Base-by-base conservation (phyloP, 2,888 invertebrate species). In the Eupithecia insigniata region DNA sequence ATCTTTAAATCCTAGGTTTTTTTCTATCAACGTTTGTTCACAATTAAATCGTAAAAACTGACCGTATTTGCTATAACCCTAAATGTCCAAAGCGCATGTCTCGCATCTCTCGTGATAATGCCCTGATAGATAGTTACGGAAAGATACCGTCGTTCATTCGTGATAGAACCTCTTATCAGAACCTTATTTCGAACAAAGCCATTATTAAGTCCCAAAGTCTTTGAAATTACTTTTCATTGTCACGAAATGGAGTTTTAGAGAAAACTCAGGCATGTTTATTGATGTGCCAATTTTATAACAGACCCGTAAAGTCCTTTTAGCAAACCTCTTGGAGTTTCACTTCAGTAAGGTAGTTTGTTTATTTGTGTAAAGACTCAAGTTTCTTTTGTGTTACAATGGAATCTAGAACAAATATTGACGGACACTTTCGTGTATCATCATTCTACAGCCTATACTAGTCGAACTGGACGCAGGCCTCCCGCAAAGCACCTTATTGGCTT, bases 201-300 rank as follows among this genome's bases (percentile, higher is more conserved):
- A 67, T 67, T 67, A 58, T 67, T 67, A 34, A 67, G 67, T 60
- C n/a, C 60, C 60, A 73, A 71, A 73, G 71, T 73, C 73, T 70
- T 36, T 69, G 36, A 76, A 73, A 76, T 76, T 76, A 73, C 76
- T 76, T 70, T 68, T 71, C 66, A 73, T 73, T 73, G 73, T 73
- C 58, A 67, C 71, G 32, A 73, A 76, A 76, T 76, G 73, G 73
- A 73, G 73, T 66, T 73, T 62, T 39, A 55, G 39, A 60, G 60
- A 60, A 22, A 55, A 55, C 55, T 60, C n/a, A 18, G 58, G 12
- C n/a, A 26, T 67, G 60, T 43, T 67, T 67, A 60, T 67, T 43
- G 67, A 39, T 39, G 67, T 66, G 55, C 66, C 34, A 62, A 62
- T 62, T 62, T 62, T 62, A n/a, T 62, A 62, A 62, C 61, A 62